Evolutionary conservation across 2,888 invertebrate species (phyloP).

Genomic region (Xestia rhomboidea): DNA sequence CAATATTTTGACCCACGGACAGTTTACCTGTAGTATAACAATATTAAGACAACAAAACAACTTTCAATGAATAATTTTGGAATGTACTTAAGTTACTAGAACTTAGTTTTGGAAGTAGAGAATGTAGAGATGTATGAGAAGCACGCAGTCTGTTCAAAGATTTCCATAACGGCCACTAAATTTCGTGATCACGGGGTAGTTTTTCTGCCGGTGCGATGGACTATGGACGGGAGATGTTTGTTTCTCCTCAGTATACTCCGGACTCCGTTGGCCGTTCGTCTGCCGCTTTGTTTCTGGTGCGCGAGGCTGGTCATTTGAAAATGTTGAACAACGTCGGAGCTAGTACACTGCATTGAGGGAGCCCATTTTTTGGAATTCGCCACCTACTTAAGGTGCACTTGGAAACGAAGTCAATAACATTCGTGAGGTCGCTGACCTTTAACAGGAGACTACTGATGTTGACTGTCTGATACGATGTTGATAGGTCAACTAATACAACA

Average conservation of each 20-base stretch:
- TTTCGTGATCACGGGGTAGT: too few relatives aligned
- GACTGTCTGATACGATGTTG: too few relatives aligned
- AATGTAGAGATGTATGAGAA: not conserved
- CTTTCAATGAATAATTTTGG: not conserved
- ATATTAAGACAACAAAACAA: not conserved
- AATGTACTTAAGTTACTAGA: not conserved
- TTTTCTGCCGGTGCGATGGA: too few relatives aligned
- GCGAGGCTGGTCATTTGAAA: not conserved
- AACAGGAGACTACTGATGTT: too few relatives aligned
- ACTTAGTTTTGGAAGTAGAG: not conserved
- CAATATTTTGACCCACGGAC: constrained; percentile 84
- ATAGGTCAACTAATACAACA: too few relatives aligned
- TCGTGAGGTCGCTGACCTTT: too few relatives aligned
- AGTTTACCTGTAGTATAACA: constrained; percentile 66
- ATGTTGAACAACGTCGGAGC: not conserved
- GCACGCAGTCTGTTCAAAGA: too few relatives aligned
- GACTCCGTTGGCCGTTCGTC: too few relatives aligned
- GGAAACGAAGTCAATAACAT: not conserved
- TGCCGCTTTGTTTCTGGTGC: not conserved
- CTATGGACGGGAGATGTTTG: too few relatives aligned
- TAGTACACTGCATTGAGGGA: not conserved
- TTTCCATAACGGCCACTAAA: too few relatives aligned
- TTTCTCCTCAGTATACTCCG: too few relatives aligned
- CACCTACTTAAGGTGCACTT: not conserved
- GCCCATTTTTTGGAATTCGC: not conserved